These are phyloP conservation scores for Iguana delicatissima DNA, from an alignment of 2,797 vertebrate genomes.

Conservation along the genomic window DNA sequence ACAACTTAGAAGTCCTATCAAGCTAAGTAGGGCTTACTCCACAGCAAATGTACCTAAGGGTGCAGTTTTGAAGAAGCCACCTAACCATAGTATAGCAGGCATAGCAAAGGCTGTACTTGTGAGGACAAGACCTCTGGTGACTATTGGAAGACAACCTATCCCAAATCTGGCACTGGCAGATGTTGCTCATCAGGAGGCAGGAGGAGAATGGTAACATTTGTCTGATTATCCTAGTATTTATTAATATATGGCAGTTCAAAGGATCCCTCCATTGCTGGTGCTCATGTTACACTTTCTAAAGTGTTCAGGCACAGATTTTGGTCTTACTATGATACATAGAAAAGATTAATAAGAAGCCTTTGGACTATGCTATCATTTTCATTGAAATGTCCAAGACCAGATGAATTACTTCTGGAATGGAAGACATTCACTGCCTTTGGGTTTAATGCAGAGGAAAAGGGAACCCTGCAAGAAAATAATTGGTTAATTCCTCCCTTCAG, in stretches of 20 bases:
- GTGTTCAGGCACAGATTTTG: constrained; percentile 56
- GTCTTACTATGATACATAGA: constrained; percentile 58
- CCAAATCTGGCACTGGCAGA: not conserved
- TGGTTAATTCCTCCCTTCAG: not conserved
- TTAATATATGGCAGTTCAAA: constrained; percentile 33
- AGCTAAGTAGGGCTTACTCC: too few relatives aligned
- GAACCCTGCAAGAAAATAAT: not conserved
- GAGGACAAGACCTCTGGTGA: not conserved
- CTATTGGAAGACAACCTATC: not conserved
- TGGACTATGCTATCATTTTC: not conserved
- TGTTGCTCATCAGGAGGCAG: not conserved
- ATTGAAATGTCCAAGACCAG: too few relatives aligned
- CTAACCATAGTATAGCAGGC: constrained; percentile 36
- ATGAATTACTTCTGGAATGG: not conserved
- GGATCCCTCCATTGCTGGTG: constrained; percentile 57
- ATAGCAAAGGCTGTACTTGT: constrained; percentile 52
- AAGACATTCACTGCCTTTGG: not conserved
- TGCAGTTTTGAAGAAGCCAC: constrained; percentile 57
- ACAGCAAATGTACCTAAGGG: not conserved
- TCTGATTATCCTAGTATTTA: constrained; percentile 19
- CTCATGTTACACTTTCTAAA: constrained; percentile 40
- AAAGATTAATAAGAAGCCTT: constrained; percentile 69
- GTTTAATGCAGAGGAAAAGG: not conserved
- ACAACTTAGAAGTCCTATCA: not conserved
- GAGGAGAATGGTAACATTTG: not conserved